Evolutionary conservation across 2,888 invertebrate species (phyloP).

Genomic region (Coelinius sp.): DNA sequence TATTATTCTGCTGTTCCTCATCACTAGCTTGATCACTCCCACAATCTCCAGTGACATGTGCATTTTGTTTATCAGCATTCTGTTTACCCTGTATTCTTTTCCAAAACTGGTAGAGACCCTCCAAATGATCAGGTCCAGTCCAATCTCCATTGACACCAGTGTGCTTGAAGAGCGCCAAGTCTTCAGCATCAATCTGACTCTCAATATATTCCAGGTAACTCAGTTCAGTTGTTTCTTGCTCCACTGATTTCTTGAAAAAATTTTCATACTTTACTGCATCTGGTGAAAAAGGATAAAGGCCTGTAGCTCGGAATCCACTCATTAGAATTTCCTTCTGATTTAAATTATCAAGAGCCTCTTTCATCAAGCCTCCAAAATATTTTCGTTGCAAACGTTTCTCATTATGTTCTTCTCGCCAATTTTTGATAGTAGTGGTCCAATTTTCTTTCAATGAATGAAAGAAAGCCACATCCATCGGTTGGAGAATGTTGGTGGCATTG

Average conservation of each 20-base stretch:
- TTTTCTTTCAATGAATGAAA: constrained; percentile 32
- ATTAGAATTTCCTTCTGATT: neutral
- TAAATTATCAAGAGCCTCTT: neutral
- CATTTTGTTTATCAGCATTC: too few relatives aligned
- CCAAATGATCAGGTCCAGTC: neutral
- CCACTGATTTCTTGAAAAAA: neutral
- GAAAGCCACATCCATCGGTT: constrained; percentile 25
- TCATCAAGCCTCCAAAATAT: neutral
- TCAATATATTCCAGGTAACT: neutral
- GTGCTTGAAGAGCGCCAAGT: neutral
- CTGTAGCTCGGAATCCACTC: neutral
- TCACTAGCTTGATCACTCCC: too few relatives aligned
- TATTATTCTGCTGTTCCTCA: too few relatives aligned
- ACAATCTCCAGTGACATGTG: too few relatives aligned
- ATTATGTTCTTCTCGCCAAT: neutral
- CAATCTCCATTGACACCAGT: neutral
- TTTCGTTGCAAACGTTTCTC: neutral
- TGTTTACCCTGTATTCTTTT: neutral
- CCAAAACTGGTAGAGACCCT: neutral
- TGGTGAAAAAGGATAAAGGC: neutral
- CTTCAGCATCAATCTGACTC: neutral
- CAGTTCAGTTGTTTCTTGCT: neutral
- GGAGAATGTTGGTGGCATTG: constrained; percentile 24
- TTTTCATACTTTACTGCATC: neutral
- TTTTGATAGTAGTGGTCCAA: neutral